These are phyloP conservation scores for Halcyon senegalensis DNA, from an alignment of 2,113 vertebrate species.

Conservation along the genomic window DNA sequence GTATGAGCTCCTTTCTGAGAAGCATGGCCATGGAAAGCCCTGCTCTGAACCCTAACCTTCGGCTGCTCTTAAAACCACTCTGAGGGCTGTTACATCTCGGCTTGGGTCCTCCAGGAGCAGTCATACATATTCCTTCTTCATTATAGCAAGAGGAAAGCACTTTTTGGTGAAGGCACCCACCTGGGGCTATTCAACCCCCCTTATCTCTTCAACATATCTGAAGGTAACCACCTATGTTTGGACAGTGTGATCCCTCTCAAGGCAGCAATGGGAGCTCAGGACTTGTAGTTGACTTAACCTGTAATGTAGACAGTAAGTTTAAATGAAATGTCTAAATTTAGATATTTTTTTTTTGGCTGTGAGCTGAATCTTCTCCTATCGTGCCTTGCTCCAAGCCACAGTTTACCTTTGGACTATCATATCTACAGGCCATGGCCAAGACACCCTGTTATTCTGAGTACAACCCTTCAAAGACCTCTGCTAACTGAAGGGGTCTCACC, in stretches of 20 bases:
- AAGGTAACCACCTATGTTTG: not conserved
- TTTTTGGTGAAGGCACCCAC: not conserved
- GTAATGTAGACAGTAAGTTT: not conserved
- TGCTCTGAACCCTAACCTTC: not conserved
- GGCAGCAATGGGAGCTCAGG: not conserved
- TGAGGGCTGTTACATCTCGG: not conserved
- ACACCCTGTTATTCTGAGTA: not conserved
- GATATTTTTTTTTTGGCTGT: not conserved
- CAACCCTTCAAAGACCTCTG: not conserved
- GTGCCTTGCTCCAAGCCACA: not conserved
- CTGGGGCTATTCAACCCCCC: not conserved
- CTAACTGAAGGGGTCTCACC: not conserved
- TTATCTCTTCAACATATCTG: not conserved
- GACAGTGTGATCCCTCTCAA: not conserved
- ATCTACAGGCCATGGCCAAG: not conserved
- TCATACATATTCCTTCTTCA: not conserved
- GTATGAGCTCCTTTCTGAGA: not conserved
- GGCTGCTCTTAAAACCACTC: not conserved
- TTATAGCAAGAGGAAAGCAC: not conserved
- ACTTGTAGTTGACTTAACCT: rapidly evolving
- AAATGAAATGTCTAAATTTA: not conserved
- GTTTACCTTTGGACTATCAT: not conserved
- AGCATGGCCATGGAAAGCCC: not conserved
- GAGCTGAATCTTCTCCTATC: not conserved
- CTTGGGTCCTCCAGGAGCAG: not conserved